phyloP scores from a whole-genome alignment of 2,888 invertebrate species.

The Disparrhopalites patrizii region DNA sequence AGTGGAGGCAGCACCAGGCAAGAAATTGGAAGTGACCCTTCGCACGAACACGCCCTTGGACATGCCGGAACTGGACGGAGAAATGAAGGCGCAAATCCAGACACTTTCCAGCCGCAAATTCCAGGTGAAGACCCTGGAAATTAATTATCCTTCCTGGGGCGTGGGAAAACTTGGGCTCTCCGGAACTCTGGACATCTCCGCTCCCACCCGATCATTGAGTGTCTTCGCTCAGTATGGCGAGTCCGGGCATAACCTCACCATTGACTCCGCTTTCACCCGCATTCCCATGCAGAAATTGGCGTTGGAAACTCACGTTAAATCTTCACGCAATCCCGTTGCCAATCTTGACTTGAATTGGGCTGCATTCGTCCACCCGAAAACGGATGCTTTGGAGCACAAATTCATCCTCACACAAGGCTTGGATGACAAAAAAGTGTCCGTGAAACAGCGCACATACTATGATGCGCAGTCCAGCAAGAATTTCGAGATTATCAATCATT shows the following conservation, averaged over 20 bases:
- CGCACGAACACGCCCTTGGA: constrained; percentile 35
- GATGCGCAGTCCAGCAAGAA: constrained; percentile 31
- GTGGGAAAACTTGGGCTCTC: constrained; percentile 17
- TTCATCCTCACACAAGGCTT: constrained; percentile 51
- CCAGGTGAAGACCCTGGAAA: constrained; percentile 22
- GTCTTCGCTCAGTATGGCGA: background rate
- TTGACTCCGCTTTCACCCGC: background rate
- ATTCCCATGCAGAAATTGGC: background rate
- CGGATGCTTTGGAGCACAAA: constrained; percentile 10
- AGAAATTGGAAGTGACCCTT: constrained; percentile 35
- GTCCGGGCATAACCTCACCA: background rate
- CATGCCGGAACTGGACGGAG: constrained; percentile 30
- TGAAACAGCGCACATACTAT: constrained; percentile 57
- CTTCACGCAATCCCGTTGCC: background rate
- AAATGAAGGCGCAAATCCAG: constrained; percentile 30
- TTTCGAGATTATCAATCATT: constrained; percentile 43
- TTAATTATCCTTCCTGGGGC: constrained; percentile 23
- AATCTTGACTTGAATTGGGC: constrained; percentile 42
- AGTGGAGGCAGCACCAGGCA: constrained; percentile 33
- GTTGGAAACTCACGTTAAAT: background rate
- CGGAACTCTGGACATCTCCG: background rate
- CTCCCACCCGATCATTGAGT: background rate
- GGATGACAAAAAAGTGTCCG: constrained; percentile 54
- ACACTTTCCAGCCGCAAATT: constrained; percentile 27
- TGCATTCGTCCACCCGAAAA: background rate